Conservation (phyloP, 2,888 invertebrate genomes). For the Tachina lurida region DNA sequence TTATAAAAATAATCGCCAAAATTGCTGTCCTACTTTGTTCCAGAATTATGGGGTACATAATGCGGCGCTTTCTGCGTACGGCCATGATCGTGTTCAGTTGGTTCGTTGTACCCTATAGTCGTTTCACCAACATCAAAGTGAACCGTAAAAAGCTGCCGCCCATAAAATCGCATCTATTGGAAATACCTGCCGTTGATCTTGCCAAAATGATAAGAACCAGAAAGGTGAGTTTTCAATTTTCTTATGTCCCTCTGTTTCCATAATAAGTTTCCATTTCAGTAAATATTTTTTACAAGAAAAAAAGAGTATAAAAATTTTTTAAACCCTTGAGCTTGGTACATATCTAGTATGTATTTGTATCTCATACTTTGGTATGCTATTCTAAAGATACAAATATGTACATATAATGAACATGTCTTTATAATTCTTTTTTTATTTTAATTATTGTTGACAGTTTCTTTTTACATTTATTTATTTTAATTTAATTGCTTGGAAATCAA, state of each 20-base stretch:
- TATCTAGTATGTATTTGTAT: constrained; percentile 7
- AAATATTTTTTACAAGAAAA: constrained; percentile 1
- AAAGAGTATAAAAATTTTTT: background rate
- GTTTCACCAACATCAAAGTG: constrained; percentile 84
- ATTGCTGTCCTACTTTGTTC: constrained; percentile 83
- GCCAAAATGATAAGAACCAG: constrained; percentile 88
- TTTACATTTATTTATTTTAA: constrained; percentile 59
- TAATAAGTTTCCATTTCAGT: background rate
- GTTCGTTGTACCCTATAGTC: constrained; percentile 84
- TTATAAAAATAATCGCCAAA: constrained; percentile 78
- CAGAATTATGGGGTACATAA: constrained; percentile 86
- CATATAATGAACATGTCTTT: background rate
- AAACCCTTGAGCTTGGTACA: constrained; percentile 3
- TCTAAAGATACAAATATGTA: background rate
- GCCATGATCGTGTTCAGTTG: constrained; percentile 85
- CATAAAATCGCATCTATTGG: constrained; percentile 87
- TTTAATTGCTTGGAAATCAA: constrained; percentile 48
- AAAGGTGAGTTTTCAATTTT: constrained; percentile 84
- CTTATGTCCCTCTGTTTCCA: constrained; percentile 11
- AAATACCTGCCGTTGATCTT: constrained; percentile 87
- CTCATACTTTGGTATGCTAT: background rate
- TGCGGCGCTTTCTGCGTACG: constrained; percentile 85
- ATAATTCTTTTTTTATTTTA: constrained; percentile 34
- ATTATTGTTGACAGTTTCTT: constrained; percentile 33
- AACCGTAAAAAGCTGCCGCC: constrained; percentile 86